These are phyloP conservation scores for Nothoprocta perdicaria DNA, from an alignment of 2,113 vertebrate species.

Conservation along the genomic window DNA sequence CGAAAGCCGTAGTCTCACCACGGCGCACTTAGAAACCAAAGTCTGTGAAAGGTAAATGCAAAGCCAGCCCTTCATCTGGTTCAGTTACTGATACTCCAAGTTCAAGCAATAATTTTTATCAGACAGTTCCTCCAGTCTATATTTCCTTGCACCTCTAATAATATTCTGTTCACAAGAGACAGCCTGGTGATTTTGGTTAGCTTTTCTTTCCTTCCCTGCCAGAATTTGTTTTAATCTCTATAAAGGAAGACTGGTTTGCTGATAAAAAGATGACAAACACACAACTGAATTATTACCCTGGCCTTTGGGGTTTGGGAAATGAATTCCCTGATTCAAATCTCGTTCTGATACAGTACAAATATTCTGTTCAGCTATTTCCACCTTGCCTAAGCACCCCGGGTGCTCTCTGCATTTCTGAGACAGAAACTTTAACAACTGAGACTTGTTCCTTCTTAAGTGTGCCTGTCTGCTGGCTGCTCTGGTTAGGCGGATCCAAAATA, in stretches of 20 bases:
- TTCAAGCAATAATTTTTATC: background rate
- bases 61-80: background rate
- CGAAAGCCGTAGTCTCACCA: background rate
- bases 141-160: background rate
- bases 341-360: background rate
- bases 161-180: background rate
- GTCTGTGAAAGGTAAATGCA: background rate
- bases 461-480: background rate
- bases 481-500: background rate
- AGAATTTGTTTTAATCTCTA: background rate
- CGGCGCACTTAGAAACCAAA: background rate
- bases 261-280: background rate
- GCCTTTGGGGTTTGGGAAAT: background rate
- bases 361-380: background rate
- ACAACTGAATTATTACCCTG: background rate
- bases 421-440: background rate
- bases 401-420: background rate
- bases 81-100: background rate
- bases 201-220: background rate
- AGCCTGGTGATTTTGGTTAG: background rate
- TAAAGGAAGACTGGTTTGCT: background rate
- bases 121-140: background rate
- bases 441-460: background rate
- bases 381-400: background rate
- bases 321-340: background rate